Evolutionary conservation across 2,888 invertebrate species (phyloP).

Genomic region (Drosophila putrida): DNA sequence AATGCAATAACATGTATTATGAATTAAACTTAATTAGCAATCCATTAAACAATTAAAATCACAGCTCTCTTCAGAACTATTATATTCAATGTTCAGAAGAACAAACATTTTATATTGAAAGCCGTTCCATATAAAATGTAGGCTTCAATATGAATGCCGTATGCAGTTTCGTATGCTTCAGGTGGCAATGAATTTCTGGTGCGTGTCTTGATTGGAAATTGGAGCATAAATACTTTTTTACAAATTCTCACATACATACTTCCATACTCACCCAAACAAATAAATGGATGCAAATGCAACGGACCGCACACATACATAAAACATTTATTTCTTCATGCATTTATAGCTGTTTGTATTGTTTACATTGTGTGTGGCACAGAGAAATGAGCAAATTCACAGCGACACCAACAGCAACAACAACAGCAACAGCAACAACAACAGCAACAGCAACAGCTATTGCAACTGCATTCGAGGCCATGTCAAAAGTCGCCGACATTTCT

Average conservation of each 20-base stretch:
- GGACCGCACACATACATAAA: slow-evolving; percentile 36
- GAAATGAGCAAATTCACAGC: slow-evolving; percentile 49
- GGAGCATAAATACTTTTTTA: slow-evolving; percentile 77
- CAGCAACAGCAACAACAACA: slow-evolving; percentile 31
- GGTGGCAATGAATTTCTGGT: slow-evolving; percentile 81
- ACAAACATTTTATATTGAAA: not conserved
- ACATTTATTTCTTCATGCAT: slow-evolving; percentile 59
- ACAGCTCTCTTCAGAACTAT: not conserved
- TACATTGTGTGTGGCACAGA: slow-evolving; percentile 19
- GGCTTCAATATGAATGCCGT: slow-evolving; percentile 34
- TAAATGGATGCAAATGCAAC: slow-evolving; percentile 33
- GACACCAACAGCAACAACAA: slow-evolving; percentile 32
- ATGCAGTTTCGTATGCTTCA: slow-evolving; percentile 68
- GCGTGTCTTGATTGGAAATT: slow-evolving; percentile 79
- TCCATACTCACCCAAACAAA: slow-evolving; percentile 3
- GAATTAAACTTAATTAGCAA: not conserved
- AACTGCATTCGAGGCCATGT: slow-evolving; percentile 17
- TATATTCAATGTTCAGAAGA: not conserved
- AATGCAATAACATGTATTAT: not conserved
- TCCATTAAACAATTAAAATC: no score
- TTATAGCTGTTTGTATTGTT: slow-evolving; percentile 57
- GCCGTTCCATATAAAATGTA: slow-evolving; percentile 16
- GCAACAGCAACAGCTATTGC: slow-evolving; percentile 35
- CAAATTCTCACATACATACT: slow-evolving; percentile 33
- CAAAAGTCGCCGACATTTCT: slow-evolving; percentile 56